Conservation (phyloP, 1,140 invertebrate genomes). For the Cydia amplana region DNA sequence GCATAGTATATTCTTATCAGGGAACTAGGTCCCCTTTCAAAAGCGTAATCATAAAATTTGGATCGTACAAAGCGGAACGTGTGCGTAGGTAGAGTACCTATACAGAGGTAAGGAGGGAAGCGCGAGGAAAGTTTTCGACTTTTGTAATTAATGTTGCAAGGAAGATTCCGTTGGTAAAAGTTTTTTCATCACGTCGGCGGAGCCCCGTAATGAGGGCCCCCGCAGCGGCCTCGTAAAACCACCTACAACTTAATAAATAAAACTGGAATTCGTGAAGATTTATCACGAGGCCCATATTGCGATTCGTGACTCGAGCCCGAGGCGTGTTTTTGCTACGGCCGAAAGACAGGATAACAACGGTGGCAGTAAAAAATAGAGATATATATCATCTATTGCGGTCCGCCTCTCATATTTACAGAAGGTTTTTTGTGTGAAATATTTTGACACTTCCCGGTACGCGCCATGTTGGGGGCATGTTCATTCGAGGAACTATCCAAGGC, state of each 20-base stretch:
- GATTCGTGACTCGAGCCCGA: conserved; percentile 57
- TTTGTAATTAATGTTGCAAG: conserved; percentile 75
- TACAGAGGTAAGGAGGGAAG: conserved; percentile 38
- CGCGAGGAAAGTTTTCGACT: conserved; percentile 55
- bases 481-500: conserved; percentile 56
- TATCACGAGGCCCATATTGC: conserved; percentile 68
- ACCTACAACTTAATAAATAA: conserved; percentile 78
- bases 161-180: conserved; percentile 68
- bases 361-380: conserved; percentile 65
- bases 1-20: conserved; percentile 67
- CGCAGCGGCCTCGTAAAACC: conserved; percentile 72
- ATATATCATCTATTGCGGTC: conserved; percentile 54
- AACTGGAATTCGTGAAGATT: conserved; percentile 74
- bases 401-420: conserved; percentile 59
- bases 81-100: background rate
- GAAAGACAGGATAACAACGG: conserved; percentile 47
- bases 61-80: conserved; percentile 40
- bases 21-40: conserved; percentile 53
- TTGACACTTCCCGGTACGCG: conserved; percentile 74
- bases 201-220: conserved; percentile 68
- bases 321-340: conserved; percentile 51
- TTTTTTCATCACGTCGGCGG: conserved; percentile 69
- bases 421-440: conserved; percentile 67
- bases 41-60: conserved; percentile 66
- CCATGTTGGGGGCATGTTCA: conserved; percentile 52